These are phyloP conservation scores for Drosophila vallismaia DNA, from an alignment of 2,888 invertebrate genomes.

Conservation along the genomic window DNA sequence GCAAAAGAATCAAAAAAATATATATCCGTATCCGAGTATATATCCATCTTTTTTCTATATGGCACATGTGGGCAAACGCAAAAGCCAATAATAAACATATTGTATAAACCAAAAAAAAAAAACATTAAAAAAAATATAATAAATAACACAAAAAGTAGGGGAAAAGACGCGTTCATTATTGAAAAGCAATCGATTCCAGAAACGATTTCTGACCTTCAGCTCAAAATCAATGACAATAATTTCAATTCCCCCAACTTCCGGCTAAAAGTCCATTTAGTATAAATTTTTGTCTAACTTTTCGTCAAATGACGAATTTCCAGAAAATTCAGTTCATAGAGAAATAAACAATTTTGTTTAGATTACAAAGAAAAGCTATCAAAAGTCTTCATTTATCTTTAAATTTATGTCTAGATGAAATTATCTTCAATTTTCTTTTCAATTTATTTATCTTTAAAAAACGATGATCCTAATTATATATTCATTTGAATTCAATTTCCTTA, in stretches of 20 bases:
- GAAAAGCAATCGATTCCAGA: slow-evolving; percentile 31
- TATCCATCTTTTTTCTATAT: slow-evolving; percentile 59
- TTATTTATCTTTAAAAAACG: no score
- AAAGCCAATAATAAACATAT: slow-evolving; percentile 61
- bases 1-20: slow-evolving; percentile 46
- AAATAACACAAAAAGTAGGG: slow-evolving; percentile 10
- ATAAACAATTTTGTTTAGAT: slow-evolving; percentile 6
- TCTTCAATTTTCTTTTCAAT: no score
- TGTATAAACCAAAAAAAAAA: slow-evolving; percentile 15
- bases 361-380: not conserved
- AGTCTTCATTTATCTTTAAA: not conserved
- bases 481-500: no score
- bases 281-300: not conserved
- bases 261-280: not conserved
- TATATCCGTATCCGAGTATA: slow-evolving; percentile 30
- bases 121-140: not conserved
- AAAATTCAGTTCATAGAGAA: not conserved
- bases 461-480: no score
- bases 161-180: slow-evolving; percentile 27
- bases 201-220: slow-evolving; percentile 23
- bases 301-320: not conserved
- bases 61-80: slow-evolving; percentile 65
- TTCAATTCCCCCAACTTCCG: slow-evolving; percentile 1
- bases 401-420: no score
- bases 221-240: not conserved